phyloP scores from a whole-genome alignment of 2,888 invertebrate genomes.

The Xanthorhoe spadicearia region DNA sequence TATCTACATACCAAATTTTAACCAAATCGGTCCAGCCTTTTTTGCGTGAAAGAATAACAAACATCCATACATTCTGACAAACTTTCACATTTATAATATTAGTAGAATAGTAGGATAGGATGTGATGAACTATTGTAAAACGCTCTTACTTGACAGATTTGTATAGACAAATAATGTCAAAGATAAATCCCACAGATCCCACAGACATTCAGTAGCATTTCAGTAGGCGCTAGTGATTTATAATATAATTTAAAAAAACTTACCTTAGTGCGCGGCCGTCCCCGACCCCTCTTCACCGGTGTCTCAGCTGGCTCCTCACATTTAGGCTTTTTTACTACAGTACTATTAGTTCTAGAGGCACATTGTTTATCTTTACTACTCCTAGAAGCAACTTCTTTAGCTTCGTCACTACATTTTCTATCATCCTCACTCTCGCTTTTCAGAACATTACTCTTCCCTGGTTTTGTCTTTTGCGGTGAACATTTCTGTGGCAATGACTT shows the following conservation, averaged over 20 bases:
- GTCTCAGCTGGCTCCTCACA: slow-evolving; percentile 64
- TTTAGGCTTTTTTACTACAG: slow-evolving; percentile 70
- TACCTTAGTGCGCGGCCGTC: slow-evolving; percentile 76
- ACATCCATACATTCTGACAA: too few relatives aligned
- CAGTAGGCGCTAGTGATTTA: not conserved
- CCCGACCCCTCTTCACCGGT: slow-evolving; percentile 67
- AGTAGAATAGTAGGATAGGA: too few relatives aligned
- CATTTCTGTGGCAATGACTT: slow-evolving; percentile 69
- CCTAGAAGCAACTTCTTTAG: slow-evolving; percentile 62
- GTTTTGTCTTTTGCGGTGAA: slow-evolving; percentile 62
- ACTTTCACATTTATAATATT: too few relatives aligned
- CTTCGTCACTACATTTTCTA: slow-evolving; percentile 56
- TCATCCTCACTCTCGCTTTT: slow-evolving; percentile 73
- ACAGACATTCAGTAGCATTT: too few relatives aligned
- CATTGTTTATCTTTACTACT: slow-evolving; percentile 68
- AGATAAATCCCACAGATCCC: too few relatives aligned
- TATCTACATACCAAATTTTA: too few relatives aligned
- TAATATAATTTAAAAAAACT: slow-evolving; percentile 43
- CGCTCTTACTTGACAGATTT: too few relatives aligned
- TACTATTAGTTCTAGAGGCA: slow-evolving; percentile 59
- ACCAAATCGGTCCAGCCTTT: too few relatives aligned
- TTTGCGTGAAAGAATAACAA: too few relatives aligned
- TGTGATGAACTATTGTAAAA: too few relatives aligned
- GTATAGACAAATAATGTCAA: too few relatives aligned
- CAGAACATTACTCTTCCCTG: slow-evolving; percentile 48